Conservation (phyloP, 2,888 invertebrate genomes). For the Drosophila pegasa region DNA sequence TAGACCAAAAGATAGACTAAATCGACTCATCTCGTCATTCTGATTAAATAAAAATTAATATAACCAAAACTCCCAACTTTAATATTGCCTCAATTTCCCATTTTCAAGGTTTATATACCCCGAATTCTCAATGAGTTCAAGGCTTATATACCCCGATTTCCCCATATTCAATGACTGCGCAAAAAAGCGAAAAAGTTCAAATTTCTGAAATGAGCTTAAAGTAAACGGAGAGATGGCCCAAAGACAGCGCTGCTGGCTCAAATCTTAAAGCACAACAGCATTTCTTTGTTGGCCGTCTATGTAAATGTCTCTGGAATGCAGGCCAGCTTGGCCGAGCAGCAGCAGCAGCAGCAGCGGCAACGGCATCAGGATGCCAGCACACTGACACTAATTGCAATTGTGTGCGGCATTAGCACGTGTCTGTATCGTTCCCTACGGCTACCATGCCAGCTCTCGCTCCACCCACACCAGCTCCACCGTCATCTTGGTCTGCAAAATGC, state of each 20-base stretch:
- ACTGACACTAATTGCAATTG: conserved; percentile 80
- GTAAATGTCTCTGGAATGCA: conserved; percentile 59
- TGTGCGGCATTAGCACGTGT: conserved; percentile 75
- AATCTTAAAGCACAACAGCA: conserved; percentile 48
- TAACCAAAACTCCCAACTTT: no score
- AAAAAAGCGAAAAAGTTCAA: conserved; percentile 17
- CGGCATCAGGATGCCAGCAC: conserved; percentile 38
- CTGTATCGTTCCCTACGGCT: conserved; percentile 55
- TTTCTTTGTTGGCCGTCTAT: conserved; percentile 67
- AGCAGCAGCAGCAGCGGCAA: neutral
- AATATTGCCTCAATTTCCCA: no score
- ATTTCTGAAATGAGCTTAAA: conserved; percentile 77
- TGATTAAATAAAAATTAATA: no score
- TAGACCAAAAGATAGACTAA: no score
- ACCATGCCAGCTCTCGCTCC: neutral
- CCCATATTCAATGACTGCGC: conserved; percentile 51
- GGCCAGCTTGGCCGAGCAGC: conserved; percentile 30
- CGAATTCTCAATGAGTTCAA: no score
- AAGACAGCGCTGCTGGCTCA: conserved; percentile 24
- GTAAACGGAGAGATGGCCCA: conserved; percentile 23
- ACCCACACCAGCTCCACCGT: neutral
- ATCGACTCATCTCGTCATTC: no score
- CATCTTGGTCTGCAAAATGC: conserved; percentile 45
- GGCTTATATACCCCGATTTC: neutral
- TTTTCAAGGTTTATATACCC: no score